Evolutionary conservation across 2,113 vertebrate species (phyloP).

Genomic region (Misgurnus mizolepis): DNA sequence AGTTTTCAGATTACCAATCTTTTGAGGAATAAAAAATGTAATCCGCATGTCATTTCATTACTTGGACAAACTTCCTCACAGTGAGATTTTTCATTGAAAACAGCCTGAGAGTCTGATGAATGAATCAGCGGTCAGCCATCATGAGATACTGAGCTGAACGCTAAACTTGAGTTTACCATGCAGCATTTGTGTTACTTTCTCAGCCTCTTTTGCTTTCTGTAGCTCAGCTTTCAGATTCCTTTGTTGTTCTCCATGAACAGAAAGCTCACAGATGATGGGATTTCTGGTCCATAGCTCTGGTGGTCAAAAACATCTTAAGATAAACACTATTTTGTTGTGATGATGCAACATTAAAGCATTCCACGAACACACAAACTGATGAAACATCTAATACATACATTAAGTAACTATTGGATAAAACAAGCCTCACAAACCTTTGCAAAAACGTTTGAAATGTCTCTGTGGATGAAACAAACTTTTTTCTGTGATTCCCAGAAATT

Average conservation of each 20-base stretch:
- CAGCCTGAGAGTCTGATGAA: neutral
- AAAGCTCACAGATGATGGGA: neutral
- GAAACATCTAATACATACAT: no score
- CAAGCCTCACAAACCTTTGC: no score
- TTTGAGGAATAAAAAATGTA: no score
- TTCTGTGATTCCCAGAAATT: neutral
- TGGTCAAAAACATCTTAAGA: neutral
- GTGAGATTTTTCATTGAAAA: neutral
- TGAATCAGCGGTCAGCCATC: neutral
- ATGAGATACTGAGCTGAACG: neutral
- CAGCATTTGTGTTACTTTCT: neutral
- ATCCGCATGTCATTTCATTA: no score
- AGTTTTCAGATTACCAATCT: no score
- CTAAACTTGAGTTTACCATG: neutral
- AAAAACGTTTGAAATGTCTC: no score
- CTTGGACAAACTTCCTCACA: no score
- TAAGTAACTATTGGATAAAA: no score
- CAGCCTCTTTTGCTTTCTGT: neutral
- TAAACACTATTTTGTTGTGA: neutral
- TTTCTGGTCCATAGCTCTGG: constrained; percentile 1
- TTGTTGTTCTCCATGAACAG: neutral
- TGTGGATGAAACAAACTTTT: no score
- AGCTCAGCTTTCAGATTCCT: neutral
- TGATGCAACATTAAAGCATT: no score
- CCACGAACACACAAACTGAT: neutral